Evolutionary conservation across 2,113 vertebrate genomes (phyloP), one percentile per base, ranked within the genome.

Genomic region (Acrocephalus arundinaceus): DNA sequence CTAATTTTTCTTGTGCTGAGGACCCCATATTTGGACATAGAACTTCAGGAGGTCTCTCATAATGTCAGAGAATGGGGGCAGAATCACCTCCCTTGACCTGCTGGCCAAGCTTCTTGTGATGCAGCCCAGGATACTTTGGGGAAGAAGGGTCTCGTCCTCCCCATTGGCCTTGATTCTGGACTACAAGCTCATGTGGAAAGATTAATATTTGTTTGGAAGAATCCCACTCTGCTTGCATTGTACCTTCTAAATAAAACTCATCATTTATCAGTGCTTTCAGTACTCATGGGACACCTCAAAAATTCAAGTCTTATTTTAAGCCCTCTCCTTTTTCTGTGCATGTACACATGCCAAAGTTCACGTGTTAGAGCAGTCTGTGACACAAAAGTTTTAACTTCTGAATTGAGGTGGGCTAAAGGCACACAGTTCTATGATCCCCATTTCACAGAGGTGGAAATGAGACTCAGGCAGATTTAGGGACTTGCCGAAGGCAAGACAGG

Each of bases 401-500:
- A 86, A 71, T 15, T 5, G 15, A 77, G 33, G 18, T 45, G 52
- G 52, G 72, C 81, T 22, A 92, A 93, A 94, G 31, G 27, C 76
- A 74, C 33, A 25, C 35, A 41, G 59, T 35, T 54, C 58, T 85
- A 33, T 76, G 84, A 93, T 91, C 90, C 92, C 68, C 52, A 20
- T 93, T 92, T 90, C 92, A 94, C 39, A 90, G 87, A 68, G 35
- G 33, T 90, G 92, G 90, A 96, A 97, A 94, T 96, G 79, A 96
- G 87, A 91, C 82, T 71, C 85, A 77, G 79, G 46, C 55, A 85
- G 55, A 41, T 72, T 95, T 77, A 88, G 82, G 85, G 79, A 84
- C 91, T 95, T 95, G 93, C 95, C 92, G 72, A 91, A 88, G 92
- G 94, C 92, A 87, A 96, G 72, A 71, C 78, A 90, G 91, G 82